Evolutionary conservation across 2,113 vertebrate genomes (phyloP).

Genomic region (Etheostoma spectabile): DNA sequence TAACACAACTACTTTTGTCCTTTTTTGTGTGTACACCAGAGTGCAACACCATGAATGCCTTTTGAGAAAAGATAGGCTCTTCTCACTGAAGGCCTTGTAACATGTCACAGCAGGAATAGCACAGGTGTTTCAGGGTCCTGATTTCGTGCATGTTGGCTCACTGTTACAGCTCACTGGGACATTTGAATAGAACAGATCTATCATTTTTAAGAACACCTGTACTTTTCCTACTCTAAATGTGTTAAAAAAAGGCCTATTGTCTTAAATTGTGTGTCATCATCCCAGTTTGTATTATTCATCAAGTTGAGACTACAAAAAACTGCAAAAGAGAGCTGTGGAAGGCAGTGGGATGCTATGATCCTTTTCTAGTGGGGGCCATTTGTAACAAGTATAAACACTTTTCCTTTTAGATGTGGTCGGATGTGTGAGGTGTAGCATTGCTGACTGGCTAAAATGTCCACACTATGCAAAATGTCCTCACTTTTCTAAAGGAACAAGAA

Average conservation of each 20-base stretch:
- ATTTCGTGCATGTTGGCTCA: background rate
- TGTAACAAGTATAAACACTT: slow-evolving; percentile 1
- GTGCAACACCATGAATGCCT: background rate
- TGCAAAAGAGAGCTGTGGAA: slow-evolving; percentile 9
- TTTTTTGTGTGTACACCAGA: background rate
- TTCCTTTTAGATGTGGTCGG: slow-evolving; percentile 32
- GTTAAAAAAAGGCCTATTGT: slow-evolving; percentile 5
- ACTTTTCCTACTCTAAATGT: background rate
- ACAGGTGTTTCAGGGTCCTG: background rate
- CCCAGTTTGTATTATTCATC: slow-evolving; percentile 1
- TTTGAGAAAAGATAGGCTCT: background rate
- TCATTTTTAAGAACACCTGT: slow-evolving; percentile 9
- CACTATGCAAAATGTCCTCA: slow-evolving; percentile 14
- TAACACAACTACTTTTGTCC: background rate
- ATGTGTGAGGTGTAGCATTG: slow-evolving; percentile 18
- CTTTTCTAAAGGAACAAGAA: slow-evolving; percentile 19
- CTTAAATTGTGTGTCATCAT: background rate
- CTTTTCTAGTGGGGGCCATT: background rate
- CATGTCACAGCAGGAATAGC: background rate
- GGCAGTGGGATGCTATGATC: background rate
- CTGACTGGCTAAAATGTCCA: slow-evolving; percentile 12
- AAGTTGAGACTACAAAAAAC: background rate
- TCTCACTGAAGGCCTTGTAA: background rate
- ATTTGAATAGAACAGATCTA: background rate
- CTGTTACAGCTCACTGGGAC: background rate